These are phyloP conservation scores for Daubentonia madagascariensis DNA, from an alignment of 2,113 vertebrate genomes.

Conservation along the genomic window DNA sequence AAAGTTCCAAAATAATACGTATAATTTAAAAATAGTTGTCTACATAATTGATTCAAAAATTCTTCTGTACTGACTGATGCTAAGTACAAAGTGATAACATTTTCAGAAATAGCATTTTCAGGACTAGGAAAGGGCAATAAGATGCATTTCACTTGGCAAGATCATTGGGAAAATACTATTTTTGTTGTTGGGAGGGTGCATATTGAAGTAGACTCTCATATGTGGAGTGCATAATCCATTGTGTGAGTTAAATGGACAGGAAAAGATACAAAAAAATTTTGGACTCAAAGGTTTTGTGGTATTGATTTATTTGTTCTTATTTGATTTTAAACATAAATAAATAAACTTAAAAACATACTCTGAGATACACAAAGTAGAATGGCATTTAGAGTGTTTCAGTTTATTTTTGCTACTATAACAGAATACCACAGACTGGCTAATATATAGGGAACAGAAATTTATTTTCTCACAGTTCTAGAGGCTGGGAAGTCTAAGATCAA, in stretches of 20 bases:
- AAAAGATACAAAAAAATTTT: neutral
- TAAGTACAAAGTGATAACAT: neutral
- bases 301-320: neutral
- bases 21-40: neutral
- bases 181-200: neutral
- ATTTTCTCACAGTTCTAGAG: neutral
- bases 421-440: neutral
- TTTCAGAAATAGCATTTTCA: neutral
- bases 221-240: neutral
- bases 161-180: neutral
- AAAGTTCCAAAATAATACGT: neutral
- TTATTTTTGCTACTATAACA: neutral
- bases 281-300: neutral
- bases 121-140: neutral
- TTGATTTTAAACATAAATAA: neutral
- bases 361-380: neutral
- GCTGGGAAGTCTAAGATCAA: too few relatives aligned
- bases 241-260: neutral
- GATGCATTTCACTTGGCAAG: neutral
- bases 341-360: neutral
- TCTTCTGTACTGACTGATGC: neutral
- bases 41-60: neutral
- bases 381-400: neutral
- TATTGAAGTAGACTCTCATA: neutral
- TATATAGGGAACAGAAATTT: neutral